These are phyloP conservation scores for Lysandra bellargus DNA, from an alignment of 2,888 invertebrate species.

Conservation along the genomic window DNA sequence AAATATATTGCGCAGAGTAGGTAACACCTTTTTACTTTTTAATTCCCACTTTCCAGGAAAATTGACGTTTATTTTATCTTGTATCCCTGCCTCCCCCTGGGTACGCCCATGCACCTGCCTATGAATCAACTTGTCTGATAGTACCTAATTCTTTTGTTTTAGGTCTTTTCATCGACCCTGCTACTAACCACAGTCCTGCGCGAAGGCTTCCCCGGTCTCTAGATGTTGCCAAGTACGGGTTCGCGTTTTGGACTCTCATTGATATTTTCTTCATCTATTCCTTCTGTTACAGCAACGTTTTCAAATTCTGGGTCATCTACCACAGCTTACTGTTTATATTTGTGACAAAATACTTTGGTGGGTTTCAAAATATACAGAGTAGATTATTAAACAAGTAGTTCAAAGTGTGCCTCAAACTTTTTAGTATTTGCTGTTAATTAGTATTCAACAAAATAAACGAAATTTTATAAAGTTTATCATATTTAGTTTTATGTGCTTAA, in stretches of 20 bases:
- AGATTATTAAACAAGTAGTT: conserved; percentile 59
- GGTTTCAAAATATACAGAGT: conserved; percentile 81
- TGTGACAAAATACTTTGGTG: conserved; percentile 79
- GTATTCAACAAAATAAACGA: not conserved
- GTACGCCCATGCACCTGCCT: no score
- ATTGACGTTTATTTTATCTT: no score
- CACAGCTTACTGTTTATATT: conserved; percentile 78
- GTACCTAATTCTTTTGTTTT: conserved; percentile 43
- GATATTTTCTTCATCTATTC: conserved; percentile 72
- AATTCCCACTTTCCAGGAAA: no score
- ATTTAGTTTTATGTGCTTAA: not conserved
- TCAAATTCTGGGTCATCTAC: conserved; percentile 78
- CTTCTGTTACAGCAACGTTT: conserved; percentile 63
- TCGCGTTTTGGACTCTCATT: conserved; percentile 84
- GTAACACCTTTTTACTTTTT: no score
- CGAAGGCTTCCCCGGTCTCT: conserved; percentile 56
- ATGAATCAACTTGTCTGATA: no score
- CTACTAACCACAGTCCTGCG: conserved; percentile 51
- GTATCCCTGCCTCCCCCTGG: no score
- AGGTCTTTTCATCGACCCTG: conserved; percentile 63
- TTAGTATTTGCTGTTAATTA: not conserved
- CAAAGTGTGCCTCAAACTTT: not conserved
- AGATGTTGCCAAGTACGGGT: conserved; percentile 64
- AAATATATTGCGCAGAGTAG: no score
- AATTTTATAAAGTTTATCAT: not conserved